Evolutionary conservation across 2,888 invertebrate genomes (phyloP).

Genomic region (Villa cingulata): DNA sequence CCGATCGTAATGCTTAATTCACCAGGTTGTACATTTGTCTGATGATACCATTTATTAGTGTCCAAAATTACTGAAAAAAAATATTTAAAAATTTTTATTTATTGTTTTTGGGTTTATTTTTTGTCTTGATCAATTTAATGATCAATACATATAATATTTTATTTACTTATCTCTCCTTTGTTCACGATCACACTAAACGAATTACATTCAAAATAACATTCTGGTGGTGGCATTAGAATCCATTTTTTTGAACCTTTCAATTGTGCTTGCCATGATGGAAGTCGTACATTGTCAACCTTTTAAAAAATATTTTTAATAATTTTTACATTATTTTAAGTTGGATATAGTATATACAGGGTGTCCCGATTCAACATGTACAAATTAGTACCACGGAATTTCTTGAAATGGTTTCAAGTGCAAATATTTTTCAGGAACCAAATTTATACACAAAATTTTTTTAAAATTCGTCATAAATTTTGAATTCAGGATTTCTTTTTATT

Average conservation of each 20-base stretch:
- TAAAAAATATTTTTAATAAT: no score
- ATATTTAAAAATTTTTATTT: neutral
- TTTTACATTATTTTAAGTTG: no score
- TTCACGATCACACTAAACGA: conserved; percentile 47
- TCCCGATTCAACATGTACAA: no score
- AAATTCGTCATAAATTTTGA: no score
- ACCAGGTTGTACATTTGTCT: conserved; percentile 71
- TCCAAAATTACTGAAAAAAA: conserved; percentile 69
- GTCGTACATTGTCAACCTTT: conserved; percentile 89
- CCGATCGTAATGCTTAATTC: conserved; percentile 93
- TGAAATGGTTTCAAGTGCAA: no score
- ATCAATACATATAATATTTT: neutral
- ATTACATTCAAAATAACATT: conserved; percentile 68
- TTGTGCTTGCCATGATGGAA: conserved; percentile 97
- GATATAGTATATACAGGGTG: no score
- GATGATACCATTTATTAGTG: conserved; percentile 93
- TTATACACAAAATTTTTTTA: no score
- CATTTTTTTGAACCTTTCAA: conserved; percentile 76
- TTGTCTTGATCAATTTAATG: no score
- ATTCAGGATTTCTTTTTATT: no score
- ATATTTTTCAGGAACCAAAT: no score
- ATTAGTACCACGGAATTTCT: no score
- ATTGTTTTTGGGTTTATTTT: neutral
- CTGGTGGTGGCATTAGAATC: conserved; percentile 83
- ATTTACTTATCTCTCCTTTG: conserved; percentile 79